Evolutionary conservation across 2,888 invertebrate genomes (phyloP).

Genomic region (Odontocerum albicorne): DNA sequence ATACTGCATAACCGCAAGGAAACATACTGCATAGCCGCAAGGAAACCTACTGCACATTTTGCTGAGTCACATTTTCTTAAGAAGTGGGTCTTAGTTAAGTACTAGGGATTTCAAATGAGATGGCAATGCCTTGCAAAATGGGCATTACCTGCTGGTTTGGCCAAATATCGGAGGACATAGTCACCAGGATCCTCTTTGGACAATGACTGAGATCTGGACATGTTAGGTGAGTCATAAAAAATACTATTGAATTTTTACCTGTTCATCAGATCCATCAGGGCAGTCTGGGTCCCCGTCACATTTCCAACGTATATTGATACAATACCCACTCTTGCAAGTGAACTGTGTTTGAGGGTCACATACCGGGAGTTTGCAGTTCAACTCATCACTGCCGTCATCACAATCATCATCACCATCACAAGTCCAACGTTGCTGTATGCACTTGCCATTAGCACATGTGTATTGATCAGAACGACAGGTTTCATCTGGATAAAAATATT

Average conservation of each 20-base stretch:
- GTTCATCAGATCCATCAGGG: constrained; percentile 80
- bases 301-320: constrained; percentile 78
- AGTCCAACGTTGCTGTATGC: constrained; percentile 83
- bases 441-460: constrained; percentile 87
- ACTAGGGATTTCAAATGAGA: too few species aligned
- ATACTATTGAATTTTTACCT: constrained; percentile 53
- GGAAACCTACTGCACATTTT: too few species aligned
- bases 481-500: constrained; percentile 63
- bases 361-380: constrained; percentile 66
- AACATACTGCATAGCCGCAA: too few species aligned
- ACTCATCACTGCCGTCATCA: constrained; percentile 82
- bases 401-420: constrained; percentile 89
- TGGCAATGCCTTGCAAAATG: too few species aligned
- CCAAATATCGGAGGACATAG: too few species aligned
- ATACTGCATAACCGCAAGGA: too few species aligned
- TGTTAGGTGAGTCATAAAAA: too few species aligned
- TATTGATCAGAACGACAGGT: constrained; percentile 92
- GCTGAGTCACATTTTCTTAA: too few species aligned
- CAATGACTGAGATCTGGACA: too few species aligned
- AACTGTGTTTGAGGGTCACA: constrained; percentile 74
- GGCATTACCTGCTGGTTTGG: too few species aligned
- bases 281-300: constrained; percentile 91
- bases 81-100: too few species aligned
- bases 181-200: too few species aligned
- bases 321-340: constrained; percentile 72